Evolutionary conservation across 2,113 vertebrate species (phyloP).

Genomic region (Campylomormyrus tamandua): DNA sequence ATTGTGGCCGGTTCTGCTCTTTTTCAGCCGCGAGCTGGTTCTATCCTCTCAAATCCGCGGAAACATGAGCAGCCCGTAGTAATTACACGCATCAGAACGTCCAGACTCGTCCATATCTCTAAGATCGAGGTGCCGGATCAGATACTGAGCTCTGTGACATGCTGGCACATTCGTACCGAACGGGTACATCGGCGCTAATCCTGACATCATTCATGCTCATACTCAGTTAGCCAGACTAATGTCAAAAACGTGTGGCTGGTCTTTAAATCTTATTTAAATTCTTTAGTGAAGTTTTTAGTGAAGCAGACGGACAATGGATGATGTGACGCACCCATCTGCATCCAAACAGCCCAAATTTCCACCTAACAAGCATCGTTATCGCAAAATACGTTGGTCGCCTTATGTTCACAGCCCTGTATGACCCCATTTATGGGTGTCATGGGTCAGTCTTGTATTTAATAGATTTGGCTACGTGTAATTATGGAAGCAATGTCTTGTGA

Average conservation of each 20-base stretch:
- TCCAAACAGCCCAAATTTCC: neutral
- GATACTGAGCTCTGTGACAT: neutral
- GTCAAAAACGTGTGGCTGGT: neutral
- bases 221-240: neutral
- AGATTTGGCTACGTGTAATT: neutral
- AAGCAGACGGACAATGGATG: neutral
- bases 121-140: conserved; percentile 27
- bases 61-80: conserved; percentile 37
- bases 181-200: neutral
- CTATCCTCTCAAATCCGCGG: conserved; percentile 26
- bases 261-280: neutral
- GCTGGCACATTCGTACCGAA: neutral
- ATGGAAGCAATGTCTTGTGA: neutral
- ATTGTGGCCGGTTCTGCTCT: neutral
- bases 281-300: neutral
- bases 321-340: neutral
- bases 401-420: neutral
- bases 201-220: neutral
- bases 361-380: neutral
- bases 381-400: neutral
- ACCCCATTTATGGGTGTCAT: neutral
- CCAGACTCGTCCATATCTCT: neutral
- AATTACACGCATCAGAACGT: conserved; percentile 31
- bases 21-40: neutral
- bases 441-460: neutral